phyloP scores from a whole-genome alignment of 2,797 vertebrate species.

The Heteromormyrus szaboi region DNA sequence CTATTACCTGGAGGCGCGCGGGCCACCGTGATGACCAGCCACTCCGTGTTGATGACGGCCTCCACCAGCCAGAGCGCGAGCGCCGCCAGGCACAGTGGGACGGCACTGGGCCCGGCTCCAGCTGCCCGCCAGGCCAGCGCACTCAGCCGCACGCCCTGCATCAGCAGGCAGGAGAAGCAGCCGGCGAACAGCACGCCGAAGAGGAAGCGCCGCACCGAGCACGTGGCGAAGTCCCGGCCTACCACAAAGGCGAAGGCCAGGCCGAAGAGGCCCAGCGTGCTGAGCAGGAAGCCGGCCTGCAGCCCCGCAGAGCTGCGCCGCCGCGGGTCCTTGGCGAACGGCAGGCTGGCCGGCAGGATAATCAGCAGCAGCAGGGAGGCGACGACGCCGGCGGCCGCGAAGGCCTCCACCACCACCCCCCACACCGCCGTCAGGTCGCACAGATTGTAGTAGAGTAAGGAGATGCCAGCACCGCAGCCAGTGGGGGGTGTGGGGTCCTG shows the following conservation, averaged over 20 bases:
- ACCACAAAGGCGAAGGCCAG: conserved; percentile 81
- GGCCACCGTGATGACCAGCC: conserved; percentile 76
- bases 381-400: conserved; percentile 69
- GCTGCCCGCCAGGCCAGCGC: conserved; percentile 54
- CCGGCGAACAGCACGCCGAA: conserved; percentile 81
- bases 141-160: conserved; percentile 72
- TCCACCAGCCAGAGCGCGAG: conserved; percentile 75
- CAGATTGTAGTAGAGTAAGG: conserved; percentile 75
- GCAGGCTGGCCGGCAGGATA: conserved; percentile 70
- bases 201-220: conserved; percentile 75
- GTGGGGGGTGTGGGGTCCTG: conserved; percentile 23
- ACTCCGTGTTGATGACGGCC: conserved; percentile 85
- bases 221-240: conserved; percentile 70
- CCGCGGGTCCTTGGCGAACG: conserved; percentile 71
- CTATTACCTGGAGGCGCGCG: conserved; percentile 13
- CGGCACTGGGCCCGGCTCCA: conserved; percentile 61
- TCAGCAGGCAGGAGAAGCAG: conserved; percentile 78
- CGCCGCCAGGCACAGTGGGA: conserved; percentile 67
- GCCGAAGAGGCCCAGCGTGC: conserved; percentile 81
- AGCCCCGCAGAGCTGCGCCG: conserved; percentile 73
- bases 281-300: conserved; percentile 72
- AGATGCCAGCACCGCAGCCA: conserved; percentile 66
- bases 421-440: conserved; percentile 74
- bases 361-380: conserved; percentile 72
- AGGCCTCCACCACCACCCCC: conserved; percentile 76